phyloP scores from a whole-genome alignment of 2,797 vertebrate species.

The Bucorvus abyssinicus region DNA sequence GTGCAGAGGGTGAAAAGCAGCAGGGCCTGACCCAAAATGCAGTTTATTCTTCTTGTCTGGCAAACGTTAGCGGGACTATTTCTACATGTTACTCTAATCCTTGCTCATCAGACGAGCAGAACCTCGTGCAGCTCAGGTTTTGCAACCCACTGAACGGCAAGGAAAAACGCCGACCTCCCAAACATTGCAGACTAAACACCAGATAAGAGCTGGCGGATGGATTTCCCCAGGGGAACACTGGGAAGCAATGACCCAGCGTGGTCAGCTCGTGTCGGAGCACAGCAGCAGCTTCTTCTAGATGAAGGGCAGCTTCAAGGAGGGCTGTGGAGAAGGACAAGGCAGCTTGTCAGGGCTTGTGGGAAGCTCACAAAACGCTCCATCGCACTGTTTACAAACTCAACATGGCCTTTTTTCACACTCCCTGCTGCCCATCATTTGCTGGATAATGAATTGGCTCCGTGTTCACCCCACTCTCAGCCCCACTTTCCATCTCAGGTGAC shows the following conservation, averaged over 20 bases:
- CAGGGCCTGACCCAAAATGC: neutral
- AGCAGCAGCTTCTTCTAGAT: neutral
- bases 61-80: neutral
- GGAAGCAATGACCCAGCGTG: neutral
- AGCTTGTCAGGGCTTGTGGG: neutral
- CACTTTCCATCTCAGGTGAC: neutral
- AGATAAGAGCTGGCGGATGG: neutral
- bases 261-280: fast-evolving
- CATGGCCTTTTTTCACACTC: neutral
- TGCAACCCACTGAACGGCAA: neutral
- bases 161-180: neutral
- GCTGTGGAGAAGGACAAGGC: neutral
- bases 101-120: neutral
- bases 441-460: neutral
- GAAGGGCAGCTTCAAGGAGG: neutral
- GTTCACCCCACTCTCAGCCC: neutral
- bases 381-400: neutral
- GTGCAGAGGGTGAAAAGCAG: neutral
- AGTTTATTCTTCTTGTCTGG: neutral
- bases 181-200: neutral
- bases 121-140: neutral
- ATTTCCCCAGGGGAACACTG: neutral
- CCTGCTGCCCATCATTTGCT: neutral
- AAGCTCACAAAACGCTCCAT: neutral
- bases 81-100: neutral